Base-by-base conservation (phyloP, 2,113 vertebrate species). In the Leptobrachium ailaonicum region DNA sequence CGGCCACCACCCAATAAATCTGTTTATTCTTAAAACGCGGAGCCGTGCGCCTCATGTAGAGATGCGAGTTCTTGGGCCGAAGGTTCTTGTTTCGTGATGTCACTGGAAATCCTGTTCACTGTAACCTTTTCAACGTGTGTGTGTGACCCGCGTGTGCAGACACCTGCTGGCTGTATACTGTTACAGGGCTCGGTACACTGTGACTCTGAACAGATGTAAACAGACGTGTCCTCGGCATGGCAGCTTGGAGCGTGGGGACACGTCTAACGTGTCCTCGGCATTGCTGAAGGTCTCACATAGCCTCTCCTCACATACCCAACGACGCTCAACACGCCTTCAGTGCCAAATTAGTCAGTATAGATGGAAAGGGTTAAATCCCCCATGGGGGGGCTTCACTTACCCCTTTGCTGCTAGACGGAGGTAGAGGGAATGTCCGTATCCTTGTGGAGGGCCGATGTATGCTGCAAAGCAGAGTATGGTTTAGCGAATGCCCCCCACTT, bases 351-450 rank as follows among this genome's bases (percentile, higher is more conserved):
- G 10, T 6, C 63, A 62, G 50, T 75, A 41, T 32, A 14, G 13
- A 53, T 44, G 44, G 67, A 66, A 76, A 76, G 64, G 64, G 75
- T 67, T 54, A 20, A 76, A 9, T 41, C 64, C 75, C 47, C 47
- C 11, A 8, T 60, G 10, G 56, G 13, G 14, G 44, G 75, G 75
- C 47, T 32, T 32, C 66, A 6, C 44, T 45, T 50, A 66, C 47
- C 56, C 66, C 66, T 77, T 68, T 77, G 75, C 75, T 77, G 75
- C 75, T 77, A 69, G 75, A 70, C 64, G 56, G 75, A 69, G 64
- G 66, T 76, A 76, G 14, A 67, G 2, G 1, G 41, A 41, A 56
- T 53, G 20, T 5, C 47, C 47, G 1, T 50, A 12, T 14, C 64
- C 32, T 11, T 14, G 32, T 68, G 44, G 47, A 63, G 56, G 56